Evolutionary conservation across 2,113 vertebrate genomes (phyloP).

Genomic region (Hypomesus transpacificus): DNA sequence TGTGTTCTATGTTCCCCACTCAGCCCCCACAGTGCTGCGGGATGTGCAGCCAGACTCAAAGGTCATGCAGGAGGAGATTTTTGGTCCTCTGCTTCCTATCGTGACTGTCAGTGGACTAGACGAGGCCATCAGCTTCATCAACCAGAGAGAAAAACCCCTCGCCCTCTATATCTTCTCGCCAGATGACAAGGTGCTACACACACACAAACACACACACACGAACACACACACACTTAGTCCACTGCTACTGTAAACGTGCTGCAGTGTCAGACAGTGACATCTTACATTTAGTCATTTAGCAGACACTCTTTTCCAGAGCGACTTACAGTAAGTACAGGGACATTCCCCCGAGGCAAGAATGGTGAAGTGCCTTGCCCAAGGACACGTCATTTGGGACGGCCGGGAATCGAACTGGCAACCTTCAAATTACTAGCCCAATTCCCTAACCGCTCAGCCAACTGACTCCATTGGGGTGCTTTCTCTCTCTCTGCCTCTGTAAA

Average conservation of each 20-base stretch:
- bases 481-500: not conserved
- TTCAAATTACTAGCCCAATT: too few species aligned
- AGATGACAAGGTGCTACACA: constrained; percentile 75
- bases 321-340: too few species aligned
- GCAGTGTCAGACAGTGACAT: too few species aligned
- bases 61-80: constrained; percentile 97
- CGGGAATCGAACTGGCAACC: too few species aligned
- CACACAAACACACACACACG: not conserved
- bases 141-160: constrained; percentile 85
- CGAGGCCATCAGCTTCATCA: constrained; percentile 88
- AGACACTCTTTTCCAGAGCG: too few species aligned
- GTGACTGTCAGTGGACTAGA: constrained; percentile 71
- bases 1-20: not conserved
- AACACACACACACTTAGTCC: not conserved
- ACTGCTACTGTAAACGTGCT: not conserved
- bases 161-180: constrained; percentile 85
- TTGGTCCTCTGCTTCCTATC: constrained; percentile 89
- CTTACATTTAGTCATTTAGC: too few species aligned
- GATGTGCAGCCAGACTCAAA: constrained; percentile 80
- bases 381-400: too few species aligned
- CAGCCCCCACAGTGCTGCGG: constrained; percentile 62
- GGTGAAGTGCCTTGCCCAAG: too few species aligned
- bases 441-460: too few species aligned
- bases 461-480: not conserved
- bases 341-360: too few species aligned